A percentile compares a stretch with the other conserved stretches of the same genome.
phyloP scores from a whole-genome alignment of 2,797 vertebrate genomes.

The Odontamblyopus rebecca region DNA sequence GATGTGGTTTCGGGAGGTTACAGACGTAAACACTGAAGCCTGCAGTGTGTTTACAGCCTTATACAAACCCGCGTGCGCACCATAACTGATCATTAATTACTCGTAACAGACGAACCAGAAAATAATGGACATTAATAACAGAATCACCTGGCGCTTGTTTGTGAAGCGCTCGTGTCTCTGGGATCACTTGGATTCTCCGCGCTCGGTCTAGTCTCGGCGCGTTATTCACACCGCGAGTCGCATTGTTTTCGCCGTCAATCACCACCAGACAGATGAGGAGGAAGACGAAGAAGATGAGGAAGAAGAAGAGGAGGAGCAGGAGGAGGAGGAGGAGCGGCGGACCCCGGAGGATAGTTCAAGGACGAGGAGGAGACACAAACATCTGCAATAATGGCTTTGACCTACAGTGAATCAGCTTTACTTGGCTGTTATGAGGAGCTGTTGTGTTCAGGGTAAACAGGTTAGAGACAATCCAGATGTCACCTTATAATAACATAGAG shows the following conservation, averaged over 20 bases:
- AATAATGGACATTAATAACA: slow-evolving; percentile 4
- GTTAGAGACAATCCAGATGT: slow-evolving; percentile 21
- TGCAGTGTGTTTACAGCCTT: no score
- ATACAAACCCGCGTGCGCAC: neutral
- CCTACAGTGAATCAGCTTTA: slow-evolving; percentile 37
- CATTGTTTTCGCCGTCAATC: slow-evolving; percentile 30
- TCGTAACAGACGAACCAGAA: neutral
- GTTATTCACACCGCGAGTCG: slow-evolving; percentile 18
- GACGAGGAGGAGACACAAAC: slow-evolving; percentile 24
- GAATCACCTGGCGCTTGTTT: slow-evolving; percentile 3
- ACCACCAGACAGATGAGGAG: slow-evolving; percentile 9
- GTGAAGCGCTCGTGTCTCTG: neutral
- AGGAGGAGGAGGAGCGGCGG: slow-evolving; percentile 19
- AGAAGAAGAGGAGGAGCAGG: slow-evolving; percentile 28
- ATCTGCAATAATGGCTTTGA: slow-evolving; percentile 36
- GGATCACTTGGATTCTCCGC: slow-evolving; percentile 9
- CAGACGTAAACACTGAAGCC: no score
- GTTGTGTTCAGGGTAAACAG: slow-evolving; percentile 35
- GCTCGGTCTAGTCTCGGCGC: neutral
- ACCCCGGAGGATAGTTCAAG: slow-evolving; percentile 29
- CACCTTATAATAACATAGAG: neutral
- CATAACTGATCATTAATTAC: neutral
- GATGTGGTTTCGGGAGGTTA: no score
- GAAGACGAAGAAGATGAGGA: slow-evolving; percentile 17
- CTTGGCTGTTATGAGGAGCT: slow-evolving; percentile 31